Conservation (phyloP, 2,113 vertebrate genomes). For the Pteruthius melanotis region DNA sequence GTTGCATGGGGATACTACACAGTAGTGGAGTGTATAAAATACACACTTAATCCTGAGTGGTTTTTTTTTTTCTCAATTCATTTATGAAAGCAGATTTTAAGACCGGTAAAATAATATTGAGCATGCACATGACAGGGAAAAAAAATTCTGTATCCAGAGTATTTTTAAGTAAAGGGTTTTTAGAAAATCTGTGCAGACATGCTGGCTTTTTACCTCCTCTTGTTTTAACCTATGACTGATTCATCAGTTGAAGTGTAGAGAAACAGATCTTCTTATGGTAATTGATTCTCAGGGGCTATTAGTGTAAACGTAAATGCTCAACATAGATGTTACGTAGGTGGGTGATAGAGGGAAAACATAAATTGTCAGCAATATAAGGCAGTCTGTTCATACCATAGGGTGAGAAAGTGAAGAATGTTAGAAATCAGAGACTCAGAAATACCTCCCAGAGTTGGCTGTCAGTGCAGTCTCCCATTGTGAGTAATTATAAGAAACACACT, state of each 20-base stretch:
- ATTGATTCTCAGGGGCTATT: conserved; percentile 50
- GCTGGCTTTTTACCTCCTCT: conserved; percentile 59
- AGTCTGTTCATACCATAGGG: conserved; percentile 19
- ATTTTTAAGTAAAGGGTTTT: conserved; percentile 53
- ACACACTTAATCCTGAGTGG: neutral
- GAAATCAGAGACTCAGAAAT: conserved; percentile 20
- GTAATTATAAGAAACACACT: conserved; percentile 23
- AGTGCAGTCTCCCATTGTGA: conserved; percentile 23
- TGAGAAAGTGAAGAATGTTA: neutral
- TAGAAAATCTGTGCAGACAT: conserved; percentile 40
- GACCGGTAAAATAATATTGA: conserved; percentile 22
- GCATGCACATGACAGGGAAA: neutral
- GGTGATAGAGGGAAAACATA: conserved; percentile 20
- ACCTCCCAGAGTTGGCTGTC: conserved; percentile 4
- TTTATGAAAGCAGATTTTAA: conserved; percentile 42
- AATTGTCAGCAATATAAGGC: conserved; percentile 41
- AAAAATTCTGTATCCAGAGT: conserved; percentile 31
- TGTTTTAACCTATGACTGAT: conserved; percentile 65
- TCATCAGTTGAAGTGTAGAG: conserved; percentile 65
- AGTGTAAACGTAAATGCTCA: conserved; percentile 55
- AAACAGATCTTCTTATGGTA: conserved; percentile 49
- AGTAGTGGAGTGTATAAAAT: neutral
- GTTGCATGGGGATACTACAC: neutral
- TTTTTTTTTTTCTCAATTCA: neutral
- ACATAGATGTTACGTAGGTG: conserved; percentile 55